Evolutionary conservation across 2,113 vertebrate species (phyloP).

Genomic region (Rhagologus leucostigma): DNA sequence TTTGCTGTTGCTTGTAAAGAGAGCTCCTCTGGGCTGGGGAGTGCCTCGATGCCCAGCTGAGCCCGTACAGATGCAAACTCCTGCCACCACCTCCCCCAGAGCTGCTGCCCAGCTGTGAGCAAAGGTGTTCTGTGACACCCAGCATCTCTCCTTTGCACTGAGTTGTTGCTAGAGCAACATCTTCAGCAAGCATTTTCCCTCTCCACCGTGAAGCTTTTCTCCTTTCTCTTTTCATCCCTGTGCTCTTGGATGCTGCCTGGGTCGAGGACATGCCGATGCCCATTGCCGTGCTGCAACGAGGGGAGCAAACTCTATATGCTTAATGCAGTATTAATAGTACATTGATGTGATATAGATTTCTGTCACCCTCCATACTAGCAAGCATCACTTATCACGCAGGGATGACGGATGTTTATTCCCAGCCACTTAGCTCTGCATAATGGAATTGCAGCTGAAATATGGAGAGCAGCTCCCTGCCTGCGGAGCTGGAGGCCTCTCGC

Average conservation of each 20-base stretch:
- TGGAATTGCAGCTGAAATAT: constrained; percentile 68
- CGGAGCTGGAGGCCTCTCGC: neutral
- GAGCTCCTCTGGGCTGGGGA: neutral
- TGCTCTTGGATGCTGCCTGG: neutral
- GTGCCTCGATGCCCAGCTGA: neutral
- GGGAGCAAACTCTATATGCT: constrained; percentile 11
- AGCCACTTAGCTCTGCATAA: constrained; percentile 69
- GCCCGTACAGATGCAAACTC: neutral
- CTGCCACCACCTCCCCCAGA: neutral
- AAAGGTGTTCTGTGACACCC: neutral
- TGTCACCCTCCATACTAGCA: constrained; percentile 70
- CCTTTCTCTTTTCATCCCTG: neutral
- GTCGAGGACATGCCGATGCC: neutral
- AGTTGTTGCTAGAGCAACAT: neutral
- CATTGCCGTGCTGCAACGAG: constrained; percentile 9
- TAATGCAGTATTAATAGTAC: constrained; percentile 73
- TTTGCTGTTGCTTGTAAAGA: neutral
- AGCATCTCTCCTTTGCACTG: neutral
- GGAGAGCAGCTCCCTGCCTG: constrained; percentile 50
- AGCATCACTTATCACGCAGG: constrained; percentile 62
- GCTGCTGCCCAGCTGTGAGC: neutral
- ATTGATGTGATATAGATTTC: constrained; percentile 70
- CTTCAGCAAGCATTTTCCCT: neutral
- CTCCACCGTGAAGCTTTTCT: neutral
- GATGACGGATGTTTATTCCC: constrained; percentile 71